Base-by-base conservation (phyloP, 2,797 vertebrate genomes). In the Cephalopachus bancanus region DNA sequence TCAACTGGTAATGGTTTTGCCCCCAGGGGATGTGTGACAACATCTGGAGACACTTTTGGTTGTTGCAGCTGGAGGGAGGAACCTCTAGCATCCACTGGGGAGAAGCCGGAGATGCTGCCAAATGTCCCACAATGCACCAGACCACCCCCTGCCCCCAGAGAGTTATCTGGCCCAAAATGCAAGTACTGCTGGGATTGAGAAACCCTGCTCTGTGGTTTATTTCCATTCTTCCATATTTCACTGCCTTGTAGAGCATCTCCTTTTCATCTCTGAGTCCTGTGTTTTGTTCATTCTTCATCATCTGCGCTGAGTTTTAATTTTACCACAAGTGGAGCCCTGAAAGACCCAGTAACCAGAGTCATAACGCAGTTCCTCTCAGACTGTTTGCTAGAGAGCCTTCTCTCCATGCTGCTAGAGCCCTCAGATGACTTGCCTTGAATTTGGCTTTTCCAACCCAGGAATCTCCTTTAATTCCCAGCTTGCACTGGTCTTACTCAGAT, bases 391-490 rank as follows among this genome's bases (percentile, higher is more conserved):
- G 14, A 89, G 44, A 65, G 8, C 4, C 55, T 84, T 14, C 64
- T 72, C 33, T 64, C 76, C 60, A 33, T 57, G 64, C 22, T 74
- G 49, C 37, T 37, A 79, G 57, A 16, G 62, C 59, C 71, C 33
- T 90, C 3, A 1, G 28, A 4, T 59, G 30, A 28, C 79, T 37
- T 71, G 78, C 86, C 30, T 93, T 51, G 74, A 57, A 83, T 83
- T 83, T 74, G 83, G 33, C 10, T 87, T 87, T 95, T 74, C 78
- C 64, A 83, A 49, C 20, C 51, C 44, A 69, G 62, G 81, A 80
- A 24, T 78, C 44, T 49, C 62, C 20, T 55, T 28, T 78, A 71
- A 78, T 55, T 19, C 30, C 30, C 62, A n/a, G 0, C 3, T 20
- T 65, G 53, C 16, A 78, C 75, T n/a, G 62, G 55, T 59, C 30